Conservation (phyloP, 2,113 vertebrate species). For the Sapajus apella region DNA sequence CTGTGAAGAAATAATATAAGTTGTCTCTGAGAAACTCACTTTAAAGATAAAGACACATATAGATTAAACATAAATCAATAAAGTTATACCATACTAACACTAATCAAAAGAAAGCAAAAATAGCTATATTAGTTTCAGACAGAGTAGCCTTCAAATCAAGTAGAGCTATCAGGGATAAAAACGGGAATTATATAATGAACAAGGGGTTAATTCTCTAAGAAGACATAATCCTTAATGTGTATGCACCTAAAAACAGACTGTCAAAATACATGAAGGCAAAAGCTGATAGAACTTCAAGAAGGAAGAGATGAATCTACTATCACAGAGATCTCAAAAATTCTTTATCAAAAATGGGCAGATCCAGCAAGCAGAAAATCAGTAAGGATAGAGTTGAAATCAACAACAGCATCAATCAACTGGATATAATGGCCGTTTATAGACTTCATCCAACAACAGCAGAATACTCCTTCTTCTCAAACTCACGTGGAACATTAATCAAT, state of each 20-base stretch:
- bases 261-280: not conserved
- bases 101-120: not conserved
- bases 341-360: not conserved
- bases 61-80: not conserved
- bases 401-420: not conserved
- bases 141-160: not conserved
- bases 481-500: not conserved
- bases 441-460: not conserved
- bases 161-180: not conserved
- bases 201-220: not conserved
- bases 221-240: not conserved
- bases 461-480: not conserved
- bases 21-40: not conserved
- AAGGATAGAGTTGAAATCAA: not conserved
- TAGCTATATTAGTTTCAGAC: not conserved
- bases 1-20: not conserved
- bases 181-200: not conserved
- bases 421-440: not conserved
- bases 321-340: not conserved
- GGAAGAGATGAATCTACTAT: not conserved
- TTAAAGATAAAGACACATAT: not conserved
- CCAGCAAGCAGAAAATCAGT: not conserved
- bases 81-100: not conserved
- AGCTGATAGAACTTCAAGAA: not conserved
- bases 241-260: not conserved